Conservation (phyloP, 2,888 invertebrate genomes). For the Dusona sp. region DNA sequence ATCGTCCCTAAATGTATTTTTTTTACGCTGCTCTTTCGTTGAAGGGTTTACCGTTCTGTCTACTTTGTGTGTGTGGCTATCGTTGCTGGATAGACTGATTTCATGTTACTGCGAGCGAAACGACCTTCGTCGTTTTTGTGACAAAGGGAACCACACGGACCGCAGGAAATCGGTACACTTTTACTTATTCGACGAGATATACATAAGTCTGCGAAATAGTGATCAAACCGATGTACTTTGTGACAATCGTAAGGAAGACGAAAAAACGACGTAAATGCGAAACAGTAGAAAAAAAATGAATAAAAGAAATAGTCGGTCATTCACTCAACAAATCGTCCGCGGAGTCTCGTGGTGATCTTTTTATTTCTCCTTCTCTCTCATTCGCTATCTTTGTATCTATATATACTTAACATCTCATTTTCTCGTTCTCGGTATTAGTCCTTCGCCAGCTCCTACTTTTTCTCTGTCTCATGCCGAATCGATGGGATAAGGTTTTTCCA, state of each 20-base stretch:
- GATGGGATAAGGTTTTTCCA: slow-evolving; percentile 78
- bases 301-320: slow-evolving; percentile 74
- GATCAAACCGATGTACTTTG: slow-evolving; percentile 10
- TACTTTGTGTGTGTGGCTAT: background rate
- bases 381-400: background rate
- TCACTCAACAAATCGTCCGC: slow-evolving; percentile 76
- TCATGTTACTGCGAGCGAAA: slow-evolving; percentile 5
- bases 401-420: slow-evolving; percentile 55
- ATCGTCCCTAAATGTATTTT: slow-evolving; percentile 21
- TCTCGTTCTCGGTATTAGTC: slow-evolving; percentile 57
- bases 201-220: background rate
- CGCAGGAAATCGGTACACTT: slow-evolving; percentile 29
- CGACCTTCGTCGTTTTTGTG: slow-evolving; percentile 9
- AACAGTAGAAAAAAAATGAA: slow-evolving; percentile 45
- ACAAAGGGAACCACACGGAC: background rate
- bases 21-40: background rate
- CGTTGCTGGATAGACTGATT: slow-evolving; percentile 43
- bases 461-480: slow-evolving; percentile 63
- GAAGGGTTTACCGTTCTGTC: background rate
- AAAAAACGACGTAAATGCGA: slow-evolving; percentile 42
- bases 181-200: slow-evolving; percentile 30
- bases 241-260: background rate
- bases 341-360: slow-evolving; percentile 31
- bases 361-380: slow-evolving; percentile 31
- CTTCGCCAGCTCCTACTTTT: slow-evolving; percentile 43